Base-by-base conservation (phyloP, 2,113 vertebrate genomes). In the Rhagologus leucostigma region DNA sequence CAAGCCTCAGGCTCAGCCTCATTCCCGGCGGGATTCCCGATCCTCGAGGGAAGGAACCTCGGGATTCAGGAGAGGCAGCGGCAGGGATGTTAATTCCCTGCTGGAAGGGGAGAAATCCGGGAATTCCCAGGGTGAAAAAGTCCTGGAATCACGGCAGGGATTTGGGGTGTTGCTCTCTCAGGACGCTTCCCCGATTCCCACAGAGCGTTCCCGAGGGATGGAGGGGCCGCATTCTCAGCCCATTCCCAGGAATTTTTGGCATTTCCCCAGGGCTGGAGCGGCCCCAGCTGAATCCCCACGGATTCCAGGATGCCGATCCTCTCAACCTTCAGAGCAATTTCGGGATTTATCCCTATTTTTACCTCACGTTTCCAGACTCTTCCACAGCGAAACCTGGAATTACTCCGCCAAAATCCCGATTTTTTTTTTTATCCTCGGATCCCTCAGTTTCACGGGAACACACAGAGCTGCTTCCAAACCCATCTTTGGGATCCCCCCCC, bases 191-290 rank as follows among this genome's bases (percentile, higher is more conserved):
- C n/a, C n/a, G 8, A 22, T 21, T 49, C 10, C 62, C 49, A 35
- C 1, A 2, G 7, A 49, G 50, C 44, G 17, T 65, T 29, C 55
- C 46, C 19, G 1, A 13, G 19, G 29, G 44, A 60, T 26, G 3
- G 2, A 27, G 32, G 3, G 10, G 11, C 26, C 0, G 0, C 27
- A 8, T 13, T 83, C 53, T 35, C 19, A 16, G 32, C 0, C 0
- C 27, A 8, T 13, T 83, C 53, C 41, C 19, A 16, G 32, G 7
- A 20, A 56, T 13, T n/a, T 39, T 8, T 5, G 35, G 42, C 6
- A 2, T 56, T 47, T 57, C 21, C 4, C 5, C 0, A n/a, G n/a
- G n/a, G n/a, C n/a, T n/a, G n/a, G n/a, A n/a, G 46, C 74, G 39
- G 64, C 44, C 44, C 27, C 63, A 55, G 46, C 60, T 46, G 55